Evolutionary conservation across 2,888 invertebrate genomes (phyloP), one percentile per base, ranked within the genome.

Genomic region (Netelia fuscicornis): DNA sequence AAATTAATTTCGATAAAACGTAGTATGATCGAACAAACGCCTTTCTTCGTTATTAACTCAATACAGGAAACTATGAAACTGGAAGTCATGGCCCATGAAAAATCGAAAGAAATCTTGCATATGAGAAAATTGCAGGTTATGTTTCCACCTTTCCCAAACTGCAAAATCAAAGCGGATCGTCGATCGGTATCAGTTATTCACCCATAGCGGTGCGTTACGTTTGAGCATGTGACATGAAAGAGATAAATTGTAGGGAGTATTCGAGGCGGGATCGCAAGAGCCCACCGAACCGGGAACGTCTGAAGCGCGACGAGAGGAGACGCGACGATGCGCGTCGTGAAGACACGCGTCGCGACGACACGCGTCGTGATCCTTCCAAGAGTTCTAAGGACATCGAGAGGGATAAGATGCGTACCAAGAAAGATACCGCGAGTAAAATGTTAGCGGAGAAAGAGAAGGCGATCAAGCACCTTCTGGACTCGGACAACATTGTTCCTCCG

Each of bases 391-490:
- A 94, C 75, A 94, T 94, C 10, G 93, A 93, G 60, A 89, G 91
- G 2, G 93, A 94, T 78, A 94, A 94, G 76, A 88, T 93, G 25
- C 89, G 93, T 0, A 89, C 92, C 0, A 93, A 93, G 79, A 90
- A 90, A 48, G 92, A 93, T 25, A 91, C 88, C 0, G 93, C 93
- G 2, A 93, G 87, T 83, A 94, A 94, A 81, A 92, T 93, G 0
- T 87, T 93, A 0, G 94, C 93, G 0, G 93, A 93, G 77, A 93
- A 93, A 65, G 93, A 94, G 37, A 94, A 93, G 77, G 94, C 94
- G 0, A 93, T 94, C 11, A 94, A 93, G 74, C 88, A 91, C 75
- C 87, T 94, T 2, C 81, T 94, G 60, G 93, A 94, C 58, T 94
- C 93, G 0, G 93, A 93, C 30, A 87, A 91, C 13, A 90, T 93